Evolutionary conservation across 2,113 vertebrate genomes (phyloP).

Genomic region (Nycticebus coucang): DNA sequence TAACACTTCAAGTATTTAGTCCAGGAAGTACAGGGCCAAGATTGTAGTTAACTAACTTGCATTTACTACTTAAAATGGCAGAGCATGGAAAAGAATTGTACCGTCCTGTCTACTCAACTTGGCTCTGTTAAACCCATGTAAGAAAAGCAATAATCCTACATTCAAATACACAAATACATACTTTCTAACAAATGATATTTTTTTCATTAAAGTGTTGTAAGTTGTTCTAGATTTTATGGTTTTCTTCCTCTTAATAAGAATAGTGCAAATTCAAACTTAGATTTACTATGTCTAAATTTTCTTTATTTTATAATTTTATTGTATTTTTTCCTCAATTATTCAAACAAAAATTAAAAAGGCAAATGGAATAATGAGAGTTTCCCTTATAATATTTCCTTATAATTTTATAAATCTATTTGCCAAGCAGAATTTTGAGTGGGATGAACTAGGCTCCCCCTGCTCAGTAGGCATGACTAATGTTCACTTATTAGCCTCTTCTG

Average conservation of each 20-base stretch:
- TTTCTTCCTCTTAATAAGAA: neutral
- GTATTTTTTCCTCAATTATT: neutral
- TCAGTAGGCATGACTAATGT: conserved; percentile 75
- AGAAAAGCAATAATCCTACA: neutral
- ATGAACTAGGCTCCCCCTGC: conserved; percentile 57
- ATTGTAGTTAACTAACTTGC: neutral
- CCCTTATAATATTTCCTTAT: conserved; percentile 39
- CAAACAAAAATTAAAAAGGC: conserved; percentile 38
- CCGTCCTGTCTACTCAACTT: neutral
- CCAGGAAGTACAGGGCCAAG: neutral
- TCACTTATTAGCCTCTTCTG: conserved; percentile 72
- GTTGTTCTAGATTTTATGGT: neutral
- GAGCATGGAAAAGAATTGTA: neutral
- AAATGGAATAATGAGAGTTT: conserved; percentile 27
- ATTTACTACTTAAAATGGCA: neutral
- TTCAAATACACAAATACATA: neutral
- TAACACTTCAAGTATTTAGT: conserved; percentile 10
- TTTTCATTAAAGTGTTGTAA: neutral
- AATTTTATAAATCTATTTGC: conserved; percentile 65
- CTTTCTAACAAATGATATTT: neutral
- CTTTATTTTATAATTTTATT: neutral
- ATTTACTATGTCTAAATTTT: neutral
- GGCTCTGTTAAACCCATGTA: neutral
- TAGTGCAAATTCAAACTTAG: neutral
- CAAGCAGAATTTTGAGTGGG: conserved; percentile 56